Evolutionary conservation across 2,113 vertebrate species (phyloP).

Genomic region (Pangasianodon hypophthalmus): DNA sequence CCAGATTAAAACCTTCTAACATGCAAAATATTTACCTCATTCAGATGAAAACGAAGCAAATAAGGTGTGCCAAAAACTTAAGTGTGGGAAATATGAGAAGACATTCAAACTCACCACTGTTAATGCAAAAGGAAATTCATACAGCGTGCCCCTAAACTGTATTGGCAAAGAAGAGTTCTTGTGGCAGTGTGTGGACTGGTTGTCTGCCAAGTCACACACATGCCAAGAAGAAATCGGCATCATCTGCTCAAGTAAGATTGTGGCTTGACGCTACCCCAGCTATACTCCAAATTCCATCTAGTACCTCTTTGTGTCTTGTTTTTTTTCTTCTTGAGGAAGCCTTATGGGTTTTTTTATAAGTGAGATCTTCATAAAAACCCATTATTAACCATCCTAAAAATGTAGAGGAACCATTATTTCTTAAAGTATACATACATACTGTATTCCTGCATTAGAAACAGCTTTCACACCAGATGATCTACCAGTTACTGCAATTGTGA

Average conservation of each 20-base stretch:
- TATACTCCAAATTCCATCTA: neutral
- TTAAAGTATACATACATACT: neutral
- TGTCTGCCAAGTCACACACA: fast-evolving
- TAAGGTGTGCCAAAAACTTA: slow-evolving; percentile 46
- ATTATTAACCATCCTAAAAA: neutral
- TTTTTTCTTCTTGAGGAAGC: too few species aligned
- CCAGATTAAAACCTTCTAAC: neutral
- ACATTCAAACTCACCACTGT: fast-evolving
- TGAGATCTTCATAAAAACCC: neutral
- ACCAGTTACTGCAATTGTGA: neutral
- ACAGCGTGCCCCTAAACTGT: slow-evolving; percentile 13
- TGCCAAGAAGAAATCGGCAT: neutral
- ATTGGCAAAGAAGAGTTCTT: fast-evolving
- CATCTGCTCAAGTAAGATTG: slow-evolving; percentile 59
- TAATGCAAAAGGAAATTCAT: fast-evolving
- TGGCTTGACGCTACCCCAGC: neutral
- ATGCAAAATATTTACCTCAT: neutral
- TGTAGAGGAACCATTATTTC: neutral
- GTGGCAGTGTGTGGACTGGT: slow-evolving; percentile 62
- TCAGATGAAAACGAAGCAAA: fast-evolving
- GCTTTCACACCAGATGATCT: neutral
- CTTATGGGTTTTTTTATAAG: too few species aligned
- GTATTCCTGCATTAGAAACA: neutral
- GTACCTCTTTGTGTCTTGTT: neutral
- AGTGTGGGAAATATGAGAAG: neutral